Evolutionary conservation across 1,140 invertebrate species (phyloP).

Genomic region (Trichonephila clavipes): DNA sequence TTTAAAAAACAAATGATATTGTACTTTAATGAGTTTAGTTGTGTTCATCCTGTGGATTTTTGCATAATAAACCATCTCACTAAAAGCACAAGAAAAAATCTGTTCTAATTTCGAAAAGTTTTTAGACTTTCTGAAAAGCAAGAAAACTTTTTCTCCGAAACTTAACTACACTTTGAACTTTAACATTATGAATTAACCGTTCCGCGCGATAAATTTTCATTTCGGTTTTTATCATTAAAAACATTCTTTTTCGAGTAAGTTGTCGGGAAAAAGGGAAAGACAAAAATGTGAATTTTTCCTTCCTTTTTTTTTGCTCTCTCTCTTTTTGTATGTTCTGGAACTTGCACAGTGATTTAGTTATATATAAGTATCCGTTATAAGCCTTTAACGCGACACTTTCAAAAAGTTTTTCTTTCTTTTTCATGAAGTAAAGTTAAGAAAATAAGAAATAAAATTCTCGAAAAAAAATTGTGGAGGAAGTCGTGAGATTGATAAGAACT

Average conservation of each 20-base stretch:
- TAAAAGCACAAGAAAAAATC: too few relatives aligned
- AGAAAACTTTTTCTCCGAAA: neutral
- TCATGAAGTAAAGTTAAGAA: constrained; percentile 14
- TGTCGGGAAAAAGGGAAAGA: neutral
- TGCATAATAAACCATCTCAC: too few relatives aligned
- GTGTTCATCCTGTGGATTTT: too few relatives aligned
- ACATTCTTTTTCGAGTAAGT: constrained; percentile 33
- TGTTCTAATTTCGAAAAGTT: neutral
- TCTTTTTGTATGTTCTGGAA: neutral
- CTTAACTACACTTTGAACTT: neutral
- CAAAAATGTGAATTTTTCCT: neutral
- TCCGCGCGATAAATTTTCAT: neutral
- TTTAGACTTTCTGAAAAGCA: neutral
- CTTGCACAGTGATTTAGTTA: neutral
- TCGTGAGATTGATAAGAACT: constrained; percentile 16
- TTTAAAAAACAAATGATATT: too few relatives aligned
- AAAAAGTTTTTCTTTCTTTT: constrained; percentile 27
- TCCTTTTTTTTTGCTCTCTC: neutral
- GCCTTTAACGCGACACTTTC: constrained; percentile 45
- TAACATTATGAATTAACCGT: neutral
- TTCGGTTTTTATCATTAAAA: constrained; percentile 47
- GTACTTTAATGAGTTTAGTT: too few relatives aligned
- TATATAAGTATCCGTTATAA: constrained; percentile 44
- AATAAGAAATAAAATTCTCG: constrained; percentile 13
- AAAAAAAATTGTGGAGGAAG: constrained; percentile 17